Conservation (phyloP, 2,797 vertebrate genomes). For the Orestias chungarensis region DNA sequence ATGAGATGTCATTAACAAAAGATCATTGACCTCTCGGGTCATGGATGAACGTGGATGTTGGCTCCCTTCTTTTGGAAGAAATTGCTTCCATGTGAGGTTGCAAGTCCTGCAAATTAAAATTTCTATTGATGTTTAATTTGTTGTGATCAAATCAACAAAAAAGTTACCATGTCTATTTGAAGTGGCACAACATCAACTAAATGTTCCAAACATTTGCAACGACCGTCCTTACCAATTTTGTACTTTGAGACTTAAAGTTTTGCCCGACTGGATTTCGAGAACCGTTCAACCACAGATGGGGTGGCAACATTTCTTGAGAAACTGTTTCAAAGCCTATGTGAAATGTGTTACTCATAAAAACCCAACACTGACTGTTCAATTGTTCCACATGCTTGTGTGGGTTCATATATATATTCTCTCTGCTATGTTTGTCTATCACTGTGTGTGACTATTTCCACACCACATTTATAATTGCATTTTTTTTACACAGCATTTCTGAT, state of each 20-base stretch:
- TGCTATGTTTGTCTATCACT: background rate
- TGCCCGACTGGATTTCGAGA: background rate
- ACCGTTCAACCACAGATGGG: background rate
- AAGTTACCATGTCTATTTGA: background rate
- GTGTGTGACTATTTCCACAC: background rate
- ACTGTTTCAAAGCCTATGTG: background rate
- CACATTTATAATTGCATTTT: background rate
- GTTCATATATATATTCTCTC: background rate
- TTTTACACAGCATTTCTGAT: background rate
- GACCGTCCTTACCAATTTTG: no score
- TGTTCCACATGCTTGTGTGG: background rate
- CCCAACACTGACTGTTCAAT: background rate
- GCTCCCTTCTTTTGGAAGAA: background rate
- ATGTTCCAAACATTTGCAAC: no score
- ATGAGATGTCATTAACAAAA: background rate
- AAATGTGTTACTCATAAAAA: background rate
- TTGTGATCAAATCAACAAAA: background rate
- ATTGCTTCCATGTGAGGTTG: background rate
- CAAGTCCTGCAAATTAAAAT: background rate
- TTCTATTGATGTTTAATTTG: background rate
- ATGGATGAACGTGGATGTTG: background rate
- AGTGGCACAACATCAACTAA: background rate
- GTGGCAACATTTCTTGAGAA: no score
- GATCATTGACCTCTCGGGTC: background rate
- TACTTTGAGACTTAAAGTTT: no score